Evolutionary conservation across 2,888 invertebrate genomes (phyloP).

Genomic region (Melanostoma mellinum): DNA sequence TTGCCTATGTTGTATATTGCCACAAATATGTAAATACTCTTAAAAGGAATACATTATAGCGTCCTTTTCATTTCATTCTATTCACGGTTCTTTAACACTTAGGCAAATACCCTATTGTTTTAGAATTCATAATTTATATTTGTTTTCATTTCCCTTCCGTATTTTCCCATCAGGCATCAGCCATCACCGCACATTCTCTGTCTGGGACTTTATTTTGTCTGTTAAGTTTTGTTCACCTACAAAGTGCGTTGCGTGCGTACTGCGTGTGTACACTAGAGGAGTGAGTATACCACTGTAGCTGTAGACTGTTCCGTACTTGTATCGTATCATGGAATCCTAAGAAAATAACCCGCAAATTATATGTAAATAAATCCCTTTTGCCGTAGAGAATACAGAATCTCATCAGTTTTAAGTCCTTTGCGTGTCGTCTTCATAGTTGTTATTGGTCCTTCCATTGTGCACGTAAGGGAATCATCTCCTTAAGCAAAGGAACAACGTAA

Average conservation of each 20-base stretch:
- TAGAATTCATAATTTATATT: slow-evolving; percentile 54
- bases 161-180: background rate
- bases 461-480: background rate
- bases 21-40: slow-evolving; percentile 33
- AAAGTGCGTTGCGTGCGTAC: slow-evolving; percentile 48
- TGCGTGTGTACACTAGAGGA: background rate
- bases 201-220: slow-evolving; percentile 18
- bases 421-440: slow-evolving; percentile 10
- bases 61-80: slow-evolving; percentile 14
- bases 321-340: slow-evolving; percentile 26
- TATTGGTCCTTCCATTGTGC: background rate
- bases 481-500: background rate
- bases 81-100: slow-evolving; percentile 52
- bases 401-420: slow-evolving; percentile 25
- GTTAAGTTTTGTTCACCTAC: background rate
- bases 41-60: background rate
- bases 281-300: background rate
- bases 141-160: slow-evolving; percentile 20
- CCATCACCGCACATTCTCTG: background rate
- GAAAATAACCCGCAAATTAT: slow-evolving; percentile 62
- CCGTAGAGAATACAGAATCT: slow-evolving; percentile 50
- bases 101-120: slow-evolving; percentile 47
- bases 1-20: slow-evolving; percentile 12
- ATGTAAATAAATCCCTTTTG: slow-evolving; percentile 60
- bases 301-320: too few relatives aligned